Base-by-base conservation (phyloP, 1,140 invertebrate species). In the Oryctes rhinoceros region DNA sequence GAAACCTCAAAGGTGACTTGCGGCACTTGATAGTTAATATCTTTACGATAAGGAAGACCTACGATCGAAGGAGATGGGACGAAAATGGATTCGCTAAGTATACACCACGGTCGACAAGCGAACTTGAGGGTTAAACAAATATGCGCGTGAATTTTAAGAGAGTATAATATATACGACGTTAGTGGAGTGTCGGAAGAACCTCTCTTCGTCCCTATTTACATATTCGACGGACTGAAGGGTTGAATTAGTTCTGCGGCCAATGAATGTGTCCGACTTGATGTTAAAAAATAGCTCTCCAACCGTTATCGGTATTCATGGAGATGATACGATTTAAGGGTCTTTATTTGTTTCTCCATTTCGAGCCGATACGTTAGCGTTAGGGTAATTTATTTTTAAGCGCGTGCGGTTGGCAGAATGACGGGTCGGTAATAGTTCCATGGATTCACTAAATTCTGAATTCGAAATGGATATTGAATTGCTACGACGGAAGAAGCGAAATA, bases 41-140 rank as follows among this genome's bases (percentile, higher is more conserved):
- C 13, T 59, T 59, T 59, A 59, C 53, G 53, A 59, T 59, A 59
- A 59, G 15, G 53, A 18, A 59, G 15, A 18, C 53, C 2, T 59
- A 59, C 53, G n/a, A 59, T 59, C 53, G 53, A 59, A 59, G 53
- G n/a, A 59, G 53, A 59, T 59, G 18, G 53, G 5, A 59, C 53
- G 18, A 18, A 71, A 71, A 71, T 71, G 35, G 65, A 71, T 71
- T 71, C 20, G 24, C 24, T 71, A 71, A 71, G 65, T 30, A 37
- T 71, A 71, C 24, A 71, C 65, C 35, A 71, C 65, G 65, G 20
- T 71, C 65, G 18, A 71, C 65, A 71, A 71, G 65, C 24, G 65
- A 71, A 71, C 35, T 71, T 6, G 65, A 71, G 65, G 65, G 65
- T 71, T 71, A 71, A 71, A 71, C 65, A 71, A 71, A 71, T 71